Evolutionary conservation across 2,888 invertebrate genomes (phyloP).

Genomic region (Cataglyphis cursor): DNA sequence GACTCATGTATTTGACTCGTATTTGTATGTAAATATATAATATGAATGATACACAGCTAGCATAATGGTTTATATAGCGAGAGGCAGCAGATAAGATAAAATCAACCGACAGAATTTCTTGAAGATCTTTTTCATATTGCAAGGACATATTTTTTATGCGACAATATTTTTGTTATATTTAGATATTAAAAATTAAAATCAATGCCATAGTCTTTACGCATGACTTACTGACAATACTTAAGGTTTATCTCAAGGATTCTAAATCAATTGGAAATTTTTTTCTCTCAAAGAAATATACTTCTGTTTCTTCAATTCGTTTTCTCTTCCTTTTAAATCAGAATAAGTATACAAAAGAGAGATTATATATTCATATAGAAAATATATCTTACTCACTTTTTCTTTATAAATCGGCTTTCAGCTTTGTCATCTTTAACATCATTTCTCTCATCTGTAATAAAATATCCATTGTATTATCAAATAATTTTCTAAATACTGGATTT

Average conservation of each 20-base stretch:
- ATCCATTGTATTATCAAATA: background rate
- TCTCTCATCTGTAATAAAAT: constrained; percentile 14
- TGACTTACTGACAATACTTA: constrained; percentile 4
- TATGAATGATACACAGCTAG: background rate
- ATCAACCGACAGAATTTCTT: background rate
- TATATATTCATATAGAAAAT: background rate
- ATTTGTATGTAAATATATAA: background rate
- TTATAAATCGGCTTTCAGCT: background rate
- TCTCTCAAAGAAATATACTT: background rate
- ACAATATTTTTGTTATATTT: background rate
- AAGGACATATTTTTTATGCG: background rate
- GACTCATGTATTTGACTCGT: background rate
- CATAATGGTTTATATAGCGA: background rate
- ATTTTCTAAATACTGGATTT: background rate
- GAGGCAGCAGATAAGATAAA: constrained; percentile 33
- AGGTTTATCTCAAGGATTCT: background rate
- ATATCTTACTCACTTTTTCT: constrained; percentile 38
- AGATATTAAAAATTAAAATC: background rate
- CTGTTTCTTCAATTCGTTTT: background rate
- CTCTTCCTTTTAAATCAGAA: background rate
- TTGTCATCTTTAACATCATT: background rate
- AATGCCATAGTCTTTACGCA: background rate
- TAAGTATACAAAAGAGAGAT: background rate
- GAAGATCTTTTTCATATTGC: background rate
- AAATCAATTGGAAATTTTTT: background rate